Percentiles rank a stretch among this genome's conserved stretches.
Evolutionary conservation across 2,888 invertebrate genomes (phyloP).

Genomic region (Drosophila glabriapex): DNA sequence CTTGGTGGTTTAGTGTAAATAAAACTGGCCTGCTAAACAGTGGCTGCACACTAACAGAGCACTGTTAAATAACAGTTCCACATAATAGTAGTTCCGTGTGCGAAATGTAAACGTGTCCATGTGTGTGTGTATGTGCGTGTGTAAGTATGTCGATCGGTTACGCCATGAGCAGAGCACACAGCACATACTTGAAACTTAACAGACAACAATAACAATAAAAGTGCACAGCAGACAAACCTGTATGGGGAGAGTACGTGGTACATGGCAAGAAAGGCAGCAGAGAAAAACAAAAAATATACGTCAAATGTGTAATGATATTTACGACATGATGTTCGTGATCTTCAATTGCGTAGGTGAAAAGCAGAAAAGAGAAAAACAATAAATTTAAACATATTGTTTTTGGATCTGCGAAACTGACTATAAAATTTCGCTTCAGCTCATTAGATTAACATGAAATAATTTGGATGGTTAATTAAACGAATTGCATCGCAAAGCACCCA

Average conservation of each 20-base stretch:
- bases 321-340: conserved; percentile 33
- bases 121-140: neutral
- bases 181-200: conserved; percentile 8
- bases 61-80: conserved; percentile 38
- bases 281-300: conserved; percentile 35
- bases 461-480: conserved; percentile 4
- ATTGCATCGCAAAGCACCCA: conserved; percentile 4
- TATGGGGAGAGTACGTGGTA: neutral
- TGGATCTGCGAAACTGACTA: conserved; percentile 27
- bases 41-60: conserved; percentile 24
- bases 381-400: conserved; percentile 12
- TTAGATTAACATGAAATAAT: conserved; percentile 14
- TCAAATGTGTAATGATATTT: conserved; percentile 35
- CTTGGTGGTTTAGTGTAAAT: conserved; percentile 4
- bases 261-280: conserved; percentile 2
- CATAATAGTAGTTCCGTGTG: conserved; percentile 34
- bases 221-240: conserved; percentile 10
- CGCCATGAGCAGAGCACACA: conserved; percentile 37
- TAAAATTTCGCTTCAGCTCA: conserved; percentile 30
- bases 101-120: conserved; percentile 18
- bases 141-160: conserved; percentile 48
- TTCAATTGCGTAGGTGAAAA: conserved; percentile 30
- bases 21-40: neutral
- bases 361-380: conserved; percentile 10
- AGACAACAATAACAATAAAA: conserved; percentile 3